Percentiles rank a stretch among this genome's conserved stretches.
phyloP scores from a whole-genome alignment of 2,113 vertebrate species.

The Gorsachius goisagi region DNA sequence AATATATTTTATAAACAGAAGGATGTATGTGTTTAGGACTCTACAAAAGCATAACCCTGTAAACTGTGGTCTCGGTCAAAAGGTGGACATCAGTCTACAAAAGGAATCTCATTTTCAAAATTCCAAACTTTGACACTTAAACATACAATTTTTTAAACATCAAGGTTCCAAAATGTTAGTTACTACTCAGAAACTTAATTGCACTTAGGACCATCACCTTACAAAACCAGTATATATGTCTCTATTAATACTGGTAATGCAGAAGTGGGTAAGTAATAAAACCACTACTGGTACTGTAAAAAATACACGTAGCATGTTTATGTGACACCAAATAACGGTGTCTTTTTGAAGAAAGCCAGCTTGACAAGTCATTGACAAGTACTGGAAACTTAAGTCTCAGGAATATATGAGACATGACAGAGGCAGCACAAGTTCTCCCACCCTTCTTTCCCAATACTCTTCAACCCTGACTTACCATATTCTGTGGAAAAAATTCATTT shows the following conservation, averaged over 20 bases:
- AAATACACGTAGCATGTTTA: neutral
- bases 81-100: neutral
- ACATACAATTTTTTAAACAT: neutral
- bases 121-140: neutral
- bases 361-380: constrained; percentile 51
- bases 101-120: neutral
- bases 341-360: constrained; percentile 18
- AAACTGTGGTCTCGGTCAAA: neutral
- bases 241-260: neutral
- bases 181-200: neutral
- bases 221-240: neutral
- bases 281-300: neutral
- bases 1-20: neutral
- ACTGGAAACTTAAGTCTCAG: neutral
- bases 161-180: neutral
- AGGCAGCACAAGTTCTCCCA: constrained; percentile 20
- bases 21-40: neutral
- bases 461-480: constrained; percentile 45
- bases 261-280: neutral
- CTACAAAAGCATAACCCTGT: neutral
- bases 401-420: constrained; percentile 41
- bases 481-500: constrained; percentile 40
- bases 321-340: neutral
- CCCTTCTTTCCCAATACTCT: constrained; percentile 46
- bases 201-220: neutral